Base-by-base conservation (phyloP, 2,797 vertebrate species). In the Bufotes viridis region DNA sequence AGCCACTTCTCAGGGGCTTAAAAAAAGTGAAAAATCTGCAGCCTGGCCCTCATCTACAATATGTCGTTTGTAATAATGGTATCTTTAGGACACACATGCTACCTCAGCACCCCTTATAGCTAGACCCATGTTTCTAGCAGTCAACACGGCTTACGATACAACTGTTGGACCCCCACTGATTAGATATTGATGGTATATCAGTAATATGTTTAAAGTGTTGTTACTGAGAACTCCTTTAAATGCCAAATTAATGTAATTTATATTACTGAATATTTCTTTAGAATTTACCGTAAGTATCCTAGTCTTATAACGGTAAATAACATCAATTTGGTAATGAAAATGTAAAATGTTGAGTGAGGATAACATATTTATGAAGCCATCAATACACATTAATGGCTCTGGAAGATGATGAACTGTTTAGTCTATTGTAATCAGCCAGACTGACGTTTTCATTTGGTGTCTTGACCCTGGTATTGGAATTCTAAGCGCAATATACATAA, bases 361-460 rank as follows among this genome's bases (percentile, higher is more conserved):
- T 29, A 81, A n/a, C 75, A 57, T 69, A 58, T 53, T 58, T 72
- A 74, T 70, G 76, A 65, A 81, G 34, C 51, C 51, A 34, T 72
- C 76, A 51, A 58, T 87, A 42, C 57, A 51, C 70, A 49, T 49
- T 42, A 74, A 75, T 34, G 42, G 7, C 15, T 26, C 15, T 18
- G 78, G 26, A 22, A 61, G 58, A 22, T 18, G 29, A 81, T 17
- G 58, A 55, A 74, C 14, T 11, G 49, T 29, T n/a, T 42, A 1
- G 22, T 60, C 82, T 10, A 75, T 61, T 51, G 29, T 61, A 29
- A 58, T 63, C 55, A 65, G 60, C 20, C 11, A 29, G 42, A 85
- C 15, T 75, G 87, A 81, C 87, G 60, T 79, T 75, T 88, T 85
- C 55, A 81, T 85, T 75, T 67, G 58, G 7, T 76, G 58, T 29